These are phyloP conservation scores for Thymelicus sylvestris DNA, from an alignment of 2,888 invertebrate species.

Conservation along the genomic window DNA sequence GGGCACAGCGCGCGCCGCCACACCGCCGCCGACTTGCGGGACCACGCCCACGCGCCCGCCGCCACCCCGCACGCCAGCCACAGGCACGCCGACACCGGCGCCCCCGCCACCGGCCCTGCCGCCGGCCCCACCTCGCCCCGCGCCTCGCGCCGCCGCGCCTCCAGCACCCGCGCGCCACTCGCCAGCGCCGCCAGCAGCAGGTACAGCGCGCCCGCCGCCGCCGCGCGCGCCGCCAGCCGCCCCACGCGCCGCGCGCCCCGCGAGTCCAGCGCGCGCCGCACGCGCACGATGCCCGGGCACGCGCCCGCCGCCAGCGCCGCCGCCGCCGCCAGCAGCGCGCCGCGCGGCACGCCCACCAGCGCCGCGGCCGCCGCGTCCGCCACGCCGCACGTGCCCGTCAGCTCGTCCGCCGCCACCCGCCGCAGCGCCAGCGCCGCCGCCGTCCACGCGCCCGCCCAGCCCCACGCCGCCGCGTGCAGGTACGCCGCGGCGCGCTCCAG, in stretches of 20 bases:
- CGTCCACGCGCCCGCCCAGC: conserved; percentile 93
- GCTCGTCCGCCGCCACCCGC: conserved; percentile 90
- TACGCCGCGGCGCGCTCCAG: conserved; percentile 94
- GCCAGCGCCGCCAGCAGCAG: conserved; percentile 89
- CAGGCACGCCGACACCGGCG: conserved; percentile 84
- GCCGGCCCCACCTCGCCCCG: conserved; percentile 72
- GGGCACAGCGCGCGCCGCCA: conserved; percentile 84
- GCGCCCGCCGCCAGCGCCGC: conserved; percentile 90
- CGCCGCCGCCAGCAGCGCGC: conserved; percentile 87
- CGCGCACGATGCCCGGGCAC: conserved; percentile 90
- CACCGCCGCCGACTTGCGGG: conserved; percentile 83
- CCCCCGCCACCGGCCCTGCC: conserved; percentile 68
- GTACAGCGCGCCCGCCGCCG: conserved; percentile 91
- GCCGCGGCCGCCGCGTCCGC: conserved; percentile 85
- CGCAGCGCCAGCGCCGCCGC: conserved; percentile 92
- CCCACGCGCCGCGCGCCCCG: conserved; percentile 89
- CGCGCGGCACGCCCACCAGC: conserved; percentile 86
- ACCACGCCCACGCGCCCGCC: conserved; percentile 88
- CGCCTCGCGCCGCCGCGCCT: conserved; percentile 79
- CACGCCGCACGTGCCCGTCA: conserved; percentile 93
- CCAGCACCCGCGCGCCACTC: conserved; percentile 89
- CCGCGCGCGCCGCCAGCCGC: conserved; percentile 89
- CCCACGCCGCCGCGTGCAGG: conserved; percentile 95
- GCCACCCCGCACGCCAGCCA: conserved; percentile 87
- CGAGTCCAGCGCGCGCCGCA: conserved; percentile 83